Base-by-base conservation (phyloP, 2,888 invertebrate species). In the Pammene fasciana region DNA sequence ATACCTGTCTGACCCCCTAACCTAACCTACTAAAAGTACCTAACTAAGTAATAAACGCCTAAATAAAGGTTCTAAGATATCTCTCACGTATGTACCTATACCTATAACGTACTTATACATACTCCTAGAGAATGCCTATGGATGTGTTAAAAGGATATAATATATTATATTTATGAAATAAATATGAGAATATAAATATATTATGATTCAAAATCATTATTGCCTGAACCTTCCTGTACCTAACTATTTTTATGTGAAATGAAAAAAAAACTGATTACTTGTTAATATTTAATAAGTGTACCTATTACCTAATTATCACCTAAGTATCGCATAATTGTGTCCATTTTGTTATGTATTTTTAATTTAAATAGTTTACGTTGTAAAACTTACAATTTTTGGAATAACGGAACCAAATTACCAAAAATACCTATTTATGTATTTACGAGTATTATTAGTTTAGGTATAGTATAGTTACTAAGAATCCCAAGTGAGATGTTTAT, bases 401-500 rank as follows among this genome's bases (percentile, higher is more conserved):
- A 62, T 57, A 38, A 70, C 41, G 65, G 70, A 70, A 70, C 70
- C 70, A 70, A 70, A 70, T 65, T 48, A 70, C 52, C 59, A 36
- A 60, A 65, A 60, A 65, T 59, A 68, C 59, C 54, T 70, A 70
- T 70, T 70, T 70, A 70, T 70, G 70, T 65, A 70, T 60, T 61
- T 70, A 65, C 65, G 65, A 70, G 70, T 70, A 70, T 70, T 70
- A 70, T 74, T 75, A 74, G 72, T 72, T 60, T 73, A 73, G 45
- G 54, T 59, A 71, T 72, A 62, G 68, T 72, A 72, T 70, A 73
- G 75, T 74, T 70, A 70, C 36, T 73, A 71, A 76, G 68, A 85
- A 82, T 82, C 87, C 85, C 82, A 86, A 87, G 86, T 88, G 85
- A 88, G 86, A 87, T 84, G 82, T 86, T 83, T 85, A 79, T 81